Evolutionary conservation across 2,888 invertebrate genomes (phyloP).

Genomic region (Helobdella robusta): DNA sequence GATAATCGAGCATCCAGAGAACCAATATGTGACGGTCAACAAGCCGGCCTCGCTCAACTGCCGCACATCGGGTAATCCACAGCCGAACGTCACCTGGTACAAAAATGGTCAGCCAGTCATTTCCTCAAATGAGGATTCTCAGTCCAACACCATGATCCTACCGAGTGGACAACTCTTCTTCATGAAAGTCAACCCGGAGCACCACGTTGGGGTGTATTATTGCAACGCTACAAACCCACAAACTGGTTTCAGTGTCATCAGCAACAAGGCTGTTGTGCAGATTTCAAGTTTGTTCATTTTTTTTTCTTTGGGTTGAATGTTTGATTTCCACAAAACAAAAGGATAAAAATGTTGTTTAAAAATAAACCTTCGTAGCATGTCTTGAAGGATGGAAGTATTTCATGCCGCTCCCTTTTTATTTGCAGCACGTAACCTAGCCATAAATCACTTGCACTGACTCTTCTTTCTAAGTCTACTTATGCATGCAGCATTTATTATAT

Average conservation of each 20-base stretch:
- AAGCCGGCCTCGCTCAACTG: constrained; percentile 94
- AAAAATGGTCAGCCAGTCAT: constrained; percentile 67
- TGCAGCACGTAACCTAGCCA: too few relatives aligned
- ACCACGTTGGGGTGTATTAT: constrained; percentile 35
- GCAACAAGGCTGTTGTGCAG: constrained; percentile 33
- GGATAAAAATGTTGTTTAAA: too few relatives aligned
- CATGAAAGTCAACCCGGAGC: constrained; percentile 71
- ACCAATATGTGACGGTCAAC: constrained; percentile 86
- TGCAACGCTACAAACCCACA: constrained; percentile 36
- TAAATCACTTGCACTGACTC: too few relatives aligned
- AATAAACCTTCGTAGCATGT: too few relatives aligned
- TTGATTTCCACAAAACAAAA: too few relatives aligned
- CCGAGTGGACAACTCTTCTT: constrained; percentile 81
- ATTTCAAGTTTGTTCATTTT: constrained; percentile 31
- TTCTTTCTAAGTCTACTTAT: too few relatives aligned
- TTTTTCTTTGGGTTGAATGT: not conserved
- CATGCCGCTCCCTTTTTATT: too few relatives aligned
- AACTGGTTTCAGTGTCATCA: constrained; percentile 33
- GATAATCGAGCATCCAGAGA: constrained; percentile 92
- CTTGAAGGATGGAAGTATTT: too few relatives aligned
- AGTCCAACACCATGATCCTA: constrained; percentile 74
- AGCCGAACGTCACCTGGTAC: constrained; percentile 76
- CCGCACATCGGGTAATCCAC: constrained; percentile 87
- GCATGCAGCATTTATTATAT: too few relatives aligned
- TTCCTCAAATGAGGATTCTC: constrained; percentile 59